These are phyloP conservation scores for Trididemnum clinides DNA, from an alignment of 23 tunicate species.

Conservation along the genomic window DNA sequence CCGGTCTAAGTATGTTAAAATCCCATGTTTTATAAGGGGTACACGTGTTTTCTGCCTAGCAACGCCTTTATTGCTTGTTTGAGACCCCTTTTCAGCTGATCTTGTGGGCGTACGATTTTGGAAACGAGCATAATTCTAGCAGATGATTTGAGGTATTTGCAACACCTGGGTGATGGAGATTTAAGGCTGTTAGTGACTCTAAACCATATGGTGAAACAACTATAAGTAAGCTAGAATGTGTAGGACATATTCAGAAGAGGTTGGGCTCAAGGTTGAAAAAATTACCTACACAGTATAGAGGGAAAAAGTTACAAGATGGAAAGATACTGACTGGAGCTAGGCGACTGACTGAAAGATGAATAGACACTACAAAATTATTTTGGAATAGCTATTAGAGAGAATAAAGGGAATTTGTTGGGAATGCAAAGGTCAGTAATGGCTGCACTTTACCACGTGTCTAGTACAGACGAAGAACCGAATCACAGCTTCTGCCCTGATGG, in stretches of 20 bases:
- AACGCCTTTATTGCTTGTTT: too few relatives aligned
- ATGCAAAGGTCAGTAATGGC: neutral
- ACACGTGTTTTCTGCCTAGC: too few relatives aligned
- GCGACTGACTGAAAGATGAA: neutral
- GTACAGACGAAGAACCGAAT: neutral
- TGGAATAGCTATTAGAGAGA: neutral
- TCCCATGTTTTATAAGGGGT: too few relatives aligned
- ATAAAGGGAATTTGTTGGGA: neutral
- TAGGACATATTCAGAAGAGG: neutral
- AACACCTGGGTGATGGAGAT: constrained; percentile 5
- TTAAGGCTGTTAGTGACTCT: neutral
- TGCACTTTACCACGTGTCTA: neutral
- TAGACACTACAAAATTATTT: constrained; percentile 5
- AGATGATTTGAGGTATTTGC: neutral
- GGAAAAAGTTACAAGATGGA: neutral
- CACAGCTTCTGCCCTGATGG: neutral
- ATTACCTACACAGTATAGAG: neutral
- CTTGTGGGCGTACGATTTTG: too few relatives aligned
- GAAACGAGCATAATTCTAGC: too few relatives aligned
- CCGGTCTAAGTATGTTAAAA: too few relatives aligned
- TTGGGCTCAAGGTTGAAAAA: neutral
- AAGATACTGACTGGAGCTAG: neutral
- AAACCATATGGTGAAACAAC: neutral
- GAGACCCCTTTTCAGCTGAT: too few relatives aligned
- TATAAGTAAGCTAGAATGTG: neutral